These are phyloP conservation scores for Buceros bicornis DNA, from an alignment of 2,797 vertebrate species.

Conservation along the genomic window DNA sequence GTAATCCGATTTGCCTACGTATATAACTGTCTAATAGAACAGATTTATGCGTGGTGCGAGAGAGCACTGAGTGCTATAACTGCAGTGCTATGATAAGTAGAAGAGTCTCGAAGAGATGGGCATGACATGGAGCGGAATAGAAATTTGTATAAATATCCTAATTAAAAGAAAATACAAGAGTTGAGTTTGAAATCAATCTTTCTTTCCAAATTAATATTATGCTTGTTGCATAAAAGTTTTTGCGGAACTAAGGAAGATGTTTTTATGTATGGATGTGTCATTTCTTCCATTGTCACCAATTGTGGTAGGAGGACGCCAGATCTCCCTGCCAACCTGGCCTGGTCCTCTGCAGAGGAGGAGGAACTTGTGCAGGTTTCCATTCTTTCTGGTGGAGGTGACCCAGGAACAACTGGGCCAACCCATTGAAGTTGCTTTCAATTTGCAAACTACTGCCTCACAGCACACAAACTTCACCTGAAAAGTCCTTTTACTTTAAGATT, in stretches of 20 bases:
- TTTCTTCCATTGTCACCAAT: background rate
- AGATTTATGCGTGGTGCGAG: background rate
- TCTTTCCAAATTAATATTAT: background rate
- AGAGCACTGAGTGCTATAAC: background rate
- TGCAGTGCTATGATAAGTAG: background rate
- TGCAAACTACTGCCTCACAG: background rate
- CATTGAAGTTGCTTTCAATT: background rate
- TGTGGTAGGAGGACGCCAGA: background rate
- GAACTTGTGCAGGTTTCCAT: background rate
- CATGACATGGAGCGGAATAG: background rate
- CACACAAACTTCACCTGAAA: background rate
- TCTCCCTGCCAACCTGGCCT: background rate
- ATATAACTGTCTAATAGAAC: background rate
- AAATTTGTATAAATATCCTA: background rate
- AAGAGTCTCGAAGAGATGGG: background rate
- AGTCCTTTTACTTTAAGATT: background rate
- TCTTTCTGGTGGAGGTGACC: background rate
- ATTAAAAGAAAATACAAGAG: background rate
- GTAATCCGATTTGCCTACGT: background rate
- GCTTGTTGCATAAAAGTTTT: background rate
- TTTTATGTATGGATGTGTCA: accelerated
- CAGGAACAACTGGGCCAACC: background rate
- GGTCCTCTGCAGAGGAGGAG: background rate
- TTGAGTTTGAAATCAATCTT: background rate
- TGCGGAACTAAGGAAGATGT: background rate